Conservation (phyloP, 2,888 invertebrate genomes). For the Agrenia bidenticulata region DNA sequence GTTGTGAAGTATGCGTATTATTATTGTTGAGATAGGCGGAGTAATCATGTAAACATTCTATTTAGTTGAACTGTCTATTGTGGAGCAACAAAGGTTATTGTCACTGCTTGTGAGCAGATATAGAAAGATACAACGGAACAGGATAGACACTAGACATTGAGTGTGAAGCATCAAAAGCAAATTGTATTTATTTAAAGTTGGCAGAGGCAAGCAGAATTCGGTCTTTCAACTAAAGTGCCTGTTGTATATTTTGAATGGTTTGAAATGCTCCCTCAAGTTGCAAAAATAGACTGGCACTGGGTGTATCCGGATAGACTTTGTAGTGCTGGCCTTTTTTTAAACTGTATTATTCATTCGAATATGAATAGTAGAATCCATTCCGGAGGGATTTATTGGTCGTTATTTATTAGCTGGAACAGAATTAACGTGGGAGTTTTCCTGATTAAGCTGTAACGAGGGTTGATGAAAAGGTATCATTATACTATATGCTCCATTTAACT, state of each 20-base stretch:
- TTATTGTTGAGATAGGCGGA: too few relatives aligned
- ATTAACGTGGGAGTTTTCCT: not conserved
- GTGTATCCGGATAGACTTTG: too few relatives aligned
- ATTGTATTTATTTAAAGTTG: not conserved
- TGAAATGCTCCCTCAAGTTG: not conserved
- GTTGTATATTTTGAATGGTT: not conserved
- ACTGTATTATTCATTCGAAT: too few relatives aligned
- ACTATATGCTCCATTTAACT: not conserved
- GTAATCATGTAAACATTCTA: too few relatives aligned
- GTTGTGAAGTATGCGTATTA: too few relatives aligned
- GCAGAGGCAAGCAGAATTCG: not conserved
- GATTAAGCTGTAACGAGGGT: not conserved
- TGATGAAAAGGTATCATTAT: not conserved
- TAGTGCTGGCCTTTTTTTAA: too few relatives aligned
- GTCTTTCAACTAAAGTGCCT: not conserved
- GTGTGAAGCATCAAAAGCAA: too few relatives aligned
- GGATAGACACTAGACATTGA: too few relatives aligned
- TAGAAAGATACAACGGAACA: too few relatives aligned
- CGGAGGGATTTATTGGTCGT: not conserved
- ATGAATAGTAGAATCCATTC: not conserved
- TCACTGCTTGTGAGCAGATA: too few relatives aligned
- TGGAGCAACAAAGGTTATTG: too few relatives aligned
- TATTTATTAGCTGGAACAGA: constrained; percentile 1
- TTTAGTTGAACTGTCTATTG: too few relatives aligned
- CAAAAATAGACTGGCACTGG: not conserved